Evolutionary conservation across 2,797 vertebrate genomes (phyloP).

Genomic region (Mormyrops boulengeri): DNA sequence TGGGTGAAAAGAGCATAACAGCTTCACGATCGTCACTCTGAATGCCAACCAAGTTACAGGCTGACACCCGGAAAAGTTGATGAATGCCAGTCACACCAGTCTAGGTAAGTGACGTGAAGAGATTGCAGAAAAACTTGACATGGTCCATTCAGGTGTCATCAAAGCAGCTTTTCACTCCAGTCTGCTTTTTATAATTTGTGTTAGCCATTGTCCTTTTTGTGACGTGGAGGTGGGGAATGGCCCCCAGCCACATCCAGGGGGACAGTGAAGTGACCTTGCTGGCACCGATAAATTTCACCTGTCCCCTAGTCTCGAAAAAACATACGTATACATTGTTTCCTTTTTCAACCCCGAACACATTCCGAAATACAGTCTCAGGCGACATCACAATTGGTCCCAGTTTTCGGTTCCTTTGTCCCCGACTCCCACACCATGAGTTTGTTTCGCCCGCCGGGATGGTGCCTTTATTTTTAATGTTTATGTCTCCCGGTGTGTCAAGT

Average conservation of each 20-base stretch:
- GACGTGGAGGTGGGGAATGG: background rate
- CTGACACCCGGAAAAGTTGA: background rate
- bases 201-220: background rate
- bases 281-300: background rate
- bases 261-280: background rate
- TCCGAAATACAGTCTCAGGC: background rate
- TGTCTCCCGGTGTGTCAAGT: background rate
- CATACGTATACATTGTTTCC: background rate
- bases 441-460: background rate
- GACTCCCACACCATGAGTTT: background rate
- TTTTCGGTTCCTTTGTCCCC: background rate
- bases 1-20: background rate
- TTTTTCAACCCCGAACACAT: background rate
- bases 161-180: constrained; percentile 14
- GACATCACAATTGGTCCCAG: background rate
- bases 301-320: background rate
- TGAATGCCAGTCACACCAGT: background rate
- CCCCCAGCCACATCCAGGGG: background rate
- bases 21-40: background rate
- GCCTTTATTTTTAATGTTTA: background rate
- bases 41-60: background rate
- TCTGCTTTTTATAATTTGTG: background rate
- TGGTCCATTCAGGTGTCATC: constrained; percentile 1
- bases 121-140: background rate
- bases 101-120: background rate